Evolutionary conservation across 2,113 vertebrate genomes (phyloP).

Genomic region (Erythrolamprus reginae): DNA sequence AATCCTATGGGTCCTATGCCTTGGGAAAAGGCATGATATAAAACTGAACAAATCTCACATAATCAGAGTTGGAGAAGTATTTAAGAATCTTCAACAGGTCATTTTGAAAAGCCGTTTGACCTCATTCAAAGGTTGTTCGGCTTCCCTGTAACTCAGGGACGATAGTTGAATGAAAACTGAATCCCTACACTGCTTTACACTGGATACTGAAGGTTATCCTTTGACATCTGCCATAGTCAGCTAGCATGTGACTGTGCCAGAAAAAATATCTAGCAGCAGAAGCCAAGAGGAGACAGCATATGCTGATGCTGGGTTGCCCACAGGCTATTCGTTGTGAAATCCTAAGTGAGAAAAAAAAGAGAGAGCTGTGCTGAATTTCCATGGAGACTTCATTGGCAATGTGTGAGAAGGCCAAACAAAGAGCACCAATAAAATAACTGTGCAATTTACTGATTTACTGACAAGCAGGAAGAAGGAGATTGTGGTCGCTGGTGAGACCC

Average conservation of each 20-base stretch:
- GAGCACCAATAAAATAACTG: not conserved
- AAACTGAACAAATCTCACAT: too few species aligned
- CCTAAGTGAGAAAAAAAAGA: not conserved
- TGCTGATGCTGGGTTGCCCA: not conserved
- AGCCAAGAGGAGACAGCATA: not conserved
- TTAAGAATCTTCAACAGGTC: constrained; percentile 2
- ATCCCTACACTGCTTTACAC: not conserved
- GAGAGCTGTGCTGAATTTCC: constrained; percentile 23
- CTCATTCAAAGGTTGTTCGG: not conserved
- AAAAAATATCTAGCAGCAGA: not conserved
- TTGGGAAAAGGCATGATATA: too few species aligned
- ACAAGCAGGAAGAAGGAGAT: too few species aligned
- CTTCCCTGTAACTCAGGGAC: not conserved
- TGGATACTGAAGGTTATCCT: not conserved
- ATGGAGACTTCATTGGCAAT: constrained; percentile 30
- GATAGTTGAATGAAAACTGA: not conserved
- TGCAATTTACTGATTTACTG: not conserved
- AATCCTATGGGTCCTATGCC: too few species aligned
- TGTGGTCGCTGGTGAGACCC: too few species aligned
- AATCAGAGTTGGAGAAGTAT: constrained; percentile 20
- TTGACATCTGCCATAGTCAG: not conserved
- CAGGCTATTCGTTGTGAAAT: not conserved
- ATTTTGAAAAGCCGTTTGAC: not conserved
- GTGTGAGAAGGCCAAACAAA: constrained; percentile 1
- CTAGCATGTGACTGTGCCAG: not conserved